Evolutionary conservation across 2,888 invertebrate genomes (phyloP).

Genomic region (Caenorhabditis virilis): DNA sequence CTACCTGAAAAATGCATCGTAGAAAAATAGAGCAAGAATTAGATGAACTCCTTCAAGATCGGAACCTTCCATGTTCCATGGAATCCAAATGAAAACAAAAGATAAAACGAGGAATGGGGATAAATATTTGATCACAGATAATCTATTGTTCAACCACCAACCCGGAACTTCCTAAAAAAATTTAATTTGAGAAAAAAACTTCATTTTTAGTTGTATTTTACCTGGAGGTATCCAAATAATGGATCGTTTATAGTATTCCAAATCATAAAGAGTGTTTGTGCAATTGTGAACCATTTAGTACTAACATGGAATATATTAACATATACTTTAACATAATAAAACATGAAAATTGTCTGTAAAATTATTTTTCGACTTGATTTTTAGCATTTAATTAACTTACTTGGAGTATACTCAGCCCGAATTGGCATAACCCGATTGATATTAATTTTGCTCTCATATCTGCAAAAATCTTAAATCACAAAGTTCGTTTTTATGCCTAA

Average conservation of each 20-base stretch:
- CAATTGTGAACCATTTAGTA: slow-evolving; percentile 70
- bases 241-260: slow-evolving; percentile 73
- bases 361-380: not conserved
- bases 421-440: slow-evolving; percentile 43
- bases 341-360: slow-evolving; percentile 69
- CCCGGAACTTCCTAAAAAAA: slow-evolving; percentile 44
- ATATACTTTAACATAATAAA: slow-evolving; percentile 72
- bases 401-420: slow-evolving; percentile 51
- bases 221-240: slow-evolving; percentile 70
- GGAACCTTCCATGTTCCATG: slow-evolving; percentile 41
- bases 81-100: slow-evolving; percentile 69
- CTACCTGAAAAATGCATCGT: slow-evolving; percentile 71
- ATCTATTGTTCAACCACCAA: slow-evolving; percentile 68
- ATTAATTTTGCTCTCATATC: slow-evolving; percentile 20
- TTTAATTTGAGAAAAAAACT: too few relatives aligned
- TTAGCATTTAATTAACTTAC: slow-evolving; percentile 6
- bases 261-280: slow-evolving; percentile 70
- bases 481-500: not conserved
- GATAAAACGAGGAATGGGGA: slow-evolving; percentile 70
- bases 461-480: too few relatives aligned
- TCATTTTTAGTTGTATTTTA: too few relatives aligned
- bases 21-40: slow-evolving; percentile 70
- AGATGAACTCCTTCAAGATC: slow-evolving; percentile 70
- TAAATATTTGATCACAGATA: slow-evolving; percentile 69
- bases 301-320: slow-evolving; percentile 70